These are phyloP conservation scores for Tretioscincus oriximinensis DNA, from an alignment of 2,113 vertebrate genomes.

Conservation along the genomic window DNA sequence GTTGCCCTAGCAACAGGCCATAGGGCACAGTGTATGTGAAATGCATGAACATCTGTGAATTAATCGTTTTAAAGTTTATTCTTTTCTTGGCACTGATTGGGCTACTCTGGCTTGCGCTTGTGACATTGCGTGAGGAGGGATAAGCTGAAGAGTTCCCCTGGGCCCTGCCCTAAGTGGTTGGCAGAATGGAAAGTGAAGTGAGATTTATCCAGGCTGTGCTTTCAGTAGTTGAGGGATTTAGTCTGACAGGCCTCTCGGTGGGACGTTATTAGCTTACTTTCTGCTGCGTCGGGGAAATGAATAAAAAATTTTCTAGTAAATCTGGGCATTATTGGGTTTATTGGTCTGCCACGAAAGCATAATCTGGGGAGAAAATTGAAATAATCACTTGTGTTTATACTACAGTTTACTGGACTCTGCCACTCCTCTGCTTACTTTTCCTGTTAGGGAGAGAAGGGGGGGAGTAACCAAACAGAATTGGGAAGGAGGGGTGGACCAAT, in stretches of 20 bases:
- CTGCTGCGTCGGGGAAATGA: conserved; percentile 56
- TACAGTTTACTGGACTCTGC: conserved; percentile 44
- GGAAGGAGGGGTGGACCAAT: not conserved
- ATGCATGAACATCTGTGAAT: conserved; percentile 85
- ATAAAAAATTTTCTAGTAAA: conserved; percentile 60
- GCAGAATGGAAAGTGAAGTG: conserved; percentile 67
- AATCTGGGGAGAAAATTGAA: conserved; percentile 60
- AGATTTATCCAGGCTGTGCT: conserved; percentile 53
- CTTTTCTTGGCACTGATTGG: conserved; percentile 73
- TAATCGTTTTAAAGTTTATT: conserved; percentile 80
- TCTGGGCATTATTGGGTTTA: conserved; percentile 60
- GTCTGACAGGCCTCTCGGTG: conserved; percentile 49
- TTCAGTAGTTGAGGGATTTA: conserved; percentile 55
- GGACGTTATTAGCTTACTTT: conserved; percentile 67
- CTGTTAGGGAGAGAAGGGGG: not conserved
- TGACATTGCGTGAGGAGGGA: conserved; percentile 68
- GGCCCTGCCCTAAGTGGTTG: conserved; percentile 65
- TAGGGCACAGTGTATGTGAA: conserved; percentile 85
- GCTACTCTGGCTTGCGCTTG: conserved; percentile 65
- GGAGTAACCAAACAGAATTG: not conserved
- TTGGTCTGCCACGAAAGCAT: conserved; percentile 52
- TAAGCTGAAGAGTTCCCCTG: conserved; percentile 67
- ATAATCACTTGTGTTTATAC: conserved; percentile 35
- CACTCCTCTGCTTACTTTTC: not conserved
- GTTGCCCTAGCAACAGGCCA: conserved; percentile 94